Conservation (phyloP, 2,113 vertebrate genomes). For the Recurvirostra avosetta region DNA sequence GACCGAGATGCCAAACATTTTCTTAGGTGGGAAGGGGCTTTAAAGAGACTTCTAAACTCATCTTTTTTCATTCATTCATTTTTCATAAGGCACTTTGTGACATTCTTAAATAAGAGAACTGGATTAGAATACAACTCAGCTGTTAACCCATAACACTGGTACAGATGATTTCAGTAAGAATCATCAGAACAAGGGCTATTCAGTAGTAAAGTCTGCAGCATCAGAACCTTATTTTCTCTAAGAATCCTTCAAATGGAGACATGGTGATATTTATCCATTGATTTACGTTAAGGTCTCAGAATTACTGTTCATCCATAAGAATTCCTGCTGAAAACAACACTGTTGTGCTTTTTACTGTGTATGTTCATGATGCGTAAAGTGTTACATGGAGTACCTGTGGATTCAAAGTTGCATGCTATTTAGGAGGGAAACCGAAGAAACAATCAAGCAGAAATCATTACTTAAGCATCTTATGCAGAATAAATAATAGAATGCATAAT, state of each 20-base stretch:
- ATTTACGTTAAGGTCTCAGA: not conserved
- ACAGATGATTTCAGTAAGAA: not conserved
- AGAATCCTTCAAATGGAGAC: not conserved
- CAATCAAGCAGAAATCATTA: not conserved
- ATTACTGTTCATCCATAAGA: not conserved
- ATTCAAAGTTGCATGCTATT: not conserved
- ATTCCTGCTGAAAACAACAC: not conserved
- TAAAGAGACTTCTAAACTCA: not conserved
- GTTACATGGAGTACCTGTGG: conserved; percentile 29
- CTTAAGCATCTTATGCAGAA: not conserved
- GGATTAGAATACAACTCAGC: not conserved
- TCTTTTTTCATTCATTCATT: not conserved
- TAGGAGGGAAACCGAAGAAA: not conserved
- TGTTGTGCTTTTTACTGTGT: accelerated
- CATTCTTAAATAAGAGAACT: not conserved
- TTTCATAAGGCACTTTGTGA: not conserved
- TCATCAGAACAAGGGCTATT: not conserved
- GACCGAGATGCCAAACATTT: not conserved
- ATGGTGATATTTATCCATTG: not conserved
- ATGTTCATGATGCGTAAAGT: not conserved
- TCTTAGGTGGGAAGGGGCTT: not conserved
- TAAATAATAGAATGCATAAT: not conserved
- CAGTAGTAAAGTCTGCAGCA: not conserved
- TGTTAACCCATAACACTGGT: not conserved
- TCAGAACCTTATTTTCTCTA: not conserved